These are phyloP conservation scores for Brachyrhaphis roseni DNA, from an alignment of 2,797 vertebrate species.

Conservation along the genomic window DNA sequence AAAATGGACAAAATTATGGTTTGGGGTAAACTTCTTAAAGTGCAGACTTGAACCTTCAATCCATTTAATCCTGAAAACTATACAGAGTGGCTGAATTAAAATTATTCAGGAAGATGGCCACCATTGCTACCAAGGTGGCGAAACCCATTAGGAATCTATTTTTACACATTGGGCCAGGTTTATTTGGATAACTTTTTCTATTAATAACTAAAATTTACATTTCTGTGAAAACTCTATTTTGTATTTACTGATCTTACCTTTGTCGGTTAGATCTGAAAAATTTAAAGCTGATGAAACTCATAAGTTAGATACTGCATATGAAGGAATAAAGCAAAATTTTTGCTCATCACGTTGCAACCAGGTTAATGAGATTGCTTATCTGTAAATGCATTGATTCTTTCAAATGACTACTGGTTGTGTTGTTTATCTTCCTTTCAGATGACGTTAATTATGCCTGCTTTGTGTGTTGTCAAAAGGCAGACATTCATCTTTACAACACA, in stretches of 20 bases:
- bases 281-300: background rate
- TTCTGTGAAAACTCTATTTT: background rate
- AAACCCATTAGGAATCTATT: background rate
- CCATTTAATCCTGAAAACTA: background rate
- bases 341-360: constrained; percentile 39
- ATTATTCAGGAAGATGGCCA: background rate
- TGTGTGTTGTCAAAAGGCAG: constrained; percentile 1
- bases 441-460: constrained; percentile 31
- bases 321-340: background rate
- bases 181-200: background rate
- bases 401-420: constrained; percentile 44
- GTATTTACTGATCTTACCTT: background rate
- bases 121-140: background rate
- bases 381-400: constrained; percentile 59
- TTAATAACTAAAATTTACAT: background rate
- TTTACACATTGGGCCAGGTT: background rate
- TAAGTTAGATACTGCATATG: background rate
- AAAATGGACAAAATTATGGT: background rate
- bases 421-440: constrained; percentile 50
- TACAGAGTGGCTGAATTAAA: background rate
- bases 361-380: constrained; percentile 55
- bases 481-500: constrained; percentile 24
- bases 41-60: background rate
- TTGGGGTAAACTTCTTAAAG: too few relatives aligned
- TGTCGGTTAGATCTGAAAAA: background rate